Evolutionary conservation across 2,797 vertebrate species (phyloP).

Genomic region (Xyrichtys novacula): DNA sequence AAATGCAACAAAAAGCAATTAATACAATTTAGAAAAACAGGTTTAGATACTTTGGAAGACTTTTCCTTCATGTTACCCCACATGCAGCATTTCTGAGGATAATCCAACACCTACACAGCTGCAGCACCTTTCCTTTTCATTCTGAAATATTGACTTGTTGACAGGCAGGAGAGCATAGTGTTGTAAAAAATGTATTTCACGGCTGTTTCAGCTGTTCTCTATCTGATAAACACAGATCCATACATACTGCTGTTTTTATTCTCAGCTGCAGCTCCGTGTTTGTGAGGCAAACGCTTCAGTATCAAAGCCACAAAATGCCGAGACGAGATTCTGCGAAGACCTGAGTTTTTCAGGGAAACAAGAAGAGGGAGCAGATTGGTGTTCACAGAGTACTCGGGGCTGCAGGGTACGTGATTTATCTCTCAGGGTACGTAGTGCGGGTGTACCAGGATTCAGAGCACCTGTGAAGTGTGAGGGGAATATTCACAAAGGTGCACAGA

Average conservation of each 20-base stretch:
- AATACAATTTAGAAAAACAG: background rate
- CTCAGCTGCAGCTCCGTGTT: background rate
- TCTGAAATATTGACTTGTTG: background rate
- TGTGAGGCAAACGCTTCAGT: slow-evolving; percentile 8
- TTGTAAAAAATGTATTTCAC: background rate
- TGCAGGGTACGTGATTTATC: slow-evolving; percentile 44
- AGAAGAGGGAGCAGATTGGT: slow-evolving; percentile 2
- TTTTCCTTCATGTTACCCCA: background rate
- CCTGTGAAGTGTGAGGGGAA: slow-evolving; percentile 5
- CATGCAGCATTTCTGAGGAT: background rate
- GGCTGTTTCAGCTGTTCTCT: background rate
- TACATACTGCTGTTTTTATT: background rate
- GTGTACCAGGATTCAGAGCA: slow-evolving; percentile 2
- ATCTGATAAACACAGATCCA: background rate
- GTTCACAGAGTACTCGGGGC: slow-evolving; percentile 13
- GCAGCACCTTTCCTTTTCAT: background rate
- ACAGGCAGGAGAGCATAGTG: background rate
- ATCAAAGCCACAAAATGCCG: slow-evolving; percentile 1
- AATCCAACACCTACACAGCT: background rate
- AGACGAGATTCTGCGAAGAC: slow-evolving; percentile 6
- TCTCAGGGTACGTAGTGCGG: slow-evolving; percentile 15
- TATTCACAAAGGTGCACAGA: slow-evolving; percentile 14
- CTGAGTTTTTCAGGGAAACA: background rate
- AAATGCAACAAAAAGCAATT: background rate
- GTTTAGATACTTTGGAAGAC: background rate